phyloP scores from a whole-genome alignment of 1,140 invertebrate species.

The Propsilocerus akamusi region DNA sequence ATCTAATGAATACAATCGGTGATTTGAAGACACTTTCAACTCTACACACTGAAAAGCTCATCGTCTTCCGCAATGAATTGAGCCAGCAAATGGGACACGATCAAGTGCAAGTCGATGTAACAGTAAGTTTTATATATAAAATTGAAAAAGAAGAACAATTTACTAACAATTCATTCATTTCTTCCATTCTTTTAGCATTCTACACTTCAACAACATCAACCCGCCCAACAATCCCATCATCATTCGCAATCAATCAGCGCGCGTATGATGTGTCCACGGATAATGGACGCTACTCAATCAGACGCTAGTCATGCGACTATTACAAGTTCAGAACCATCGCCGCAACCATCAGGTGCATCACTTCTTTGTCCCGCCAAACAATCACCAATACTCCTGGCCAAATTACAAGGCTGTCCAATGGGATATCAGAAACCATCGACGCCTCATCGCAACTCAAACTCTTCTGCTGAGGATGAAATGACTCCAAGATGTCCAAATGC shows the following conservation, averaged over 20 bases:
- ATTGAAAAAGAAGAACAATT: background rate
- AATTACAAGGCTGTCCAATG: background rate
- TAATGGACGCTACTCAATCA: conserved; percentile 54
- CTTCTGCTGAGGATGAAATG: conserved; percentile 57
- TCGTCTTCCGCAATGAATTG: conserved; percentile 77
- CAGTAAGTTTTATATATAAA: conserved; percentile 20
- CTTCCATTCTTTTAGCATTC: background rate
- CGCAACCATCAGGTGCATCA: conserved; percentile 36
- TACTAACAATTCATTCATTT: background rate
- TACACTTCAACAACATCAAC: background rate
- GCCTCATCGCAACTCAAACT: conserved; percentile 56
- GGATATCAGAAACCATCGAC: conserved; percentile 31
- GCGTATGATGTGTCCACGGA: conserved; percentile 59
- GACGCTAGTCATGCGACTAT: conserved; percentile 8
- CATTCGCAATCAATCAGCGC: conserved; percentile 49
- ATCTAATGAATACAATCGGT: conserved; percentile 84
- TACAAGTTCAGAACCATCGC: conserved; percentile 16
- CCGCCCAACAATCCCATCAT: conserved; percentile 34
- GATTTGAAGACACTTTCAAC: conserved; percentile 90
- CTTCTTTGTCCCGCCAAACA: conserved; percentile 42
- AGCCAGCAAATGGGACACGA: conserved; percentile 38
- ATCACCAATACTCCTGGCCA: conserved; percentile 31
- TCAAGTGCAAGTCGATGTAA: conserved; percentile 10
- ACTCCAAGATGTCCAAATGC: conserved; percentile 42
- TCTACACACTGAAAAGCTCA: conserved; percentile 85